These are phyloP conservation scores for Conops quadrifasciatus DNA, from an alignment of 2,888 invertebrate genomes.

Conservation along the genomic window DNA sequence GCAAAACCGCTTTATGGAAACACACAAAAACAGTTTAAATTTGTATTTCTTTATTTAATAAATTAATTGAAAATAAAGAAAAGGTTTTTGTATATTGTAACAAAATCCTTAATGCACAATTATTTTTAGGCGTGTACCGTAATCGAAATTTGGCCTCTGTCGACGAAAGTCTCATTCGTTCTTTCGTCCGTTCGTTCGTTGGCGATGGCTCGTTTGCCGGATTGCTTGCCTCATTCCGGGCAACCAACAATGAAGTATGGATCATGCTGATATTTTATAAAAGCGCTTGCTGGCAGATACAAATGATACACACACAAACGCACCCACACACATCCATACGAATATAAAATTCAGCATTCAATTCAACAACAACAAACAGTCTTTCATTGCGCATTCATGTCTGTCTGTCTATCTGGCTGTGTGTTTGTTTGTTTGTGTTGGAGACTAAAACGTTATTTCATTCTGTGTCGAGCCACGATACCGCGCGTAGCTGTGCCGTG, in stretches of 20 bases:
- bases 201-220: neutral
- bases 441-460: slow-evolving; percentile 28
- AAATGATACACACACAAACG: neutral
- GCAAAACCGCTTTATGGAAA: too few species aligned
- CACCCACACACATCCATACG: too few species aligned
- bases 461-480: slow-evolving; percentile 10
- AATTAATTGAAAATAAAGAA: too few species aligned
- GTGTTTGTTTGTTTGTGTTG: slow-evolving; percentile 23
- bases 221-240: slow-evolving; percentile 19
- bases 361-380: slow-evolving; percentile 41
- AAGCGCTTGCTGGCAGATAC: slow-evolving; percentile 12
- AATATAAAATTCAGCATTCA: slow-evolving; percentile 26
- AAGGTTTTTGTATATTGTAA: too few species aligned
- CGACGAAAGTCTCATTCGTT: neutral
- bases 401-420: slow-evolving; percentile 36
- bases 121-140: too few species aligned
- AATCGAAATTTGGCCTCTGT: too few species aligned
- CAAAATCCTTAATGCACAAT: too few species aligned
- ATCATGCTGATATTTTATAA: slow-evolving; percentile 25
- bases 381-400: slow-evolving; percentile 48
- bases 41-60: too few species aligned
- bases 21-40: too few species aligned
- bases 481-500: neutral
- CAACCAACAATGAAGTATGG: slow-evolving; percentile 8
- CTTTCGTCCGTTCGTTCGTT: neutral